Base-by-base conservation (phyloP, 2,797 vertebrate species). In the Aplochiton taeniatus region DNA sequence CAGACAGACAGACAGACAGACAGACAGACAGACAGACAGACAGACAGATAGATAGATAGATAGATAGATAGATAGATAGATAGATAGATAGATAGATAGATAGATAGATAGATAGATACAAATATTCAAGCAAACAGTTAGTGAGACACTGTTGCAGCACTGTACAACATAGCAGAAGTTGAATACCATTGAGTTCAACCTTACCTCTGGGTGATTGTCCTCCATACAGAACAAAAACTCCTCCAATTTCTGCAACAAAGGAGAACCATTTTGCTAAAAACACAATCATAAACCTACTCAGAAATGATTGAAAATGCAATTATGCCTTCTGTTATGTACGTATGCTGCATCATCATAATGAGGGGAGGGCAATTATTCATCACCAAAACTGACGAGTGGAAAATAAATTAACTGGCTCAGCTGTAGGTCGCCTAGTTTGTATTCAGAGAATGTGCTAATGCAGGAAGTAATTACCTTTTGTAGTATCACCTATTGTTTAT, bases 201-300 rank as follows among this genome's bases (percentile, higher is more conserved):
- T 76, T 83, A 93, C 92, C 92, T 95, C 90, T 56, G 87, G 85
- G 65, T 91, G 91, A 85, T 73, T 80, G 48, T 90, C 89, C 72
- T 93, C 93, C 80, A 87, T 83, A 79, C 90, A 90, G 90, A 93
- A 93, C 77, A 93, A 86, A 87, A 86, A 83, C 78, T 88, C 91
- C 80, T 92, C 89, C 77, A 84, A 68, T 81, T 93, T 93, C 93
- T 94, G 88, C 76, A 89, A 87, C 82, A 88, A 83, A 91, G 79
- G 68, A 12, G 7, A 75, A 74, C 78, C 70, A 76, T 73, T 48
- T 79, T 79, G 78, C 78, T 83, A 88, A 19, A 14, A 16, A n/a
- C 81, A 76, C 68, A 76, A 76, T 74, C 77, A 60, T 54, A 80
- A 85, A 83, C 72, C 77, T 69, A 68, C 78, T 87, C 82, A 85